These are phyloP conservation scores for Balaeniceps rex DNA, from an alignment of 2,113 vertebrate species.

Conservation along the genomic window DNA sequence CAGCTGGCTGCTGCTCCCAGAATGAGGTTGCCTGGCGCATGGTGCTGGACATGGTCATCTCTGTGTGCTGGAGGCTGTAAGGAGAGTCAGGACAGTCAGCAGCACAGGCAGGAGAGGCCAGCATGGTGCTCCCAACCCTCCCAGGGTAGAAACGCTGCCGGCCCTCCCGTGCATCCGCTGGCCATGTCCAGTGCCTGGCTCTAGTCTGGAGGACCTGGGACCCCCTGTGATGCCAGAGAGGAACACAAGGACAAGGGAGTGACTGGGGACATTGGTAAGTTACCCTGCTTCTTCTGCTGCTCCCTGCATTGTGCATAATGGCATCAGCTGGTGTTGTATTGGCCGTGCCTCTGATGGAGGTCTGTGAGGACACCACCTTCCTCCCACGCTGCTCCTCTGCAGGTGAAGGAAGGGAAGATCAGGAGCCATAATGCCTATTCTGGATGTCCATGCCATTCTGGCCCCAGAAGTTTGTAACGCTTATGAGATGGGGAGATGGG, in stretches of 20 bases:
- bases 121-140: background rate
- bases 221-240: no score
- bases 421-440: background rate
- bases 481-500: background rate
- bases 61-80: background rate
- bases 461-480: background rate
- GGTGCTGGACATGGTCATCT: background rate
- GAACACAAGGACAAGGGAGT: background rate
- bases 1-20: background rate
- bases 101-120: background rate
- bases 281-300: background rate
- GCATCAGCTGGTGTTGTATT: background rate
- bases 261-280: background rate
- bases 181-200: background rate
- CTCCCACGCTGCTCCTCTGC: background rate
- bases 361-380: background rate
- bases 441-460: background rate
- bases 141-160: background rate
- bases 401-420: background rate
- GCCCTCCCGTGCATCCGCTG: background rate
- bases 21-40: background rate
- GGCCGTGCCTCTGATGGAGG: no score
- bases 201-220: background rate
- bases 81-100: background rate
- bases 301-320: background rate